These are phyloP conservation scores for Lithosia quadra DNA, from an alignment of 2,888 invertebrate genomes.

Conservation along the genomic window DNA sequence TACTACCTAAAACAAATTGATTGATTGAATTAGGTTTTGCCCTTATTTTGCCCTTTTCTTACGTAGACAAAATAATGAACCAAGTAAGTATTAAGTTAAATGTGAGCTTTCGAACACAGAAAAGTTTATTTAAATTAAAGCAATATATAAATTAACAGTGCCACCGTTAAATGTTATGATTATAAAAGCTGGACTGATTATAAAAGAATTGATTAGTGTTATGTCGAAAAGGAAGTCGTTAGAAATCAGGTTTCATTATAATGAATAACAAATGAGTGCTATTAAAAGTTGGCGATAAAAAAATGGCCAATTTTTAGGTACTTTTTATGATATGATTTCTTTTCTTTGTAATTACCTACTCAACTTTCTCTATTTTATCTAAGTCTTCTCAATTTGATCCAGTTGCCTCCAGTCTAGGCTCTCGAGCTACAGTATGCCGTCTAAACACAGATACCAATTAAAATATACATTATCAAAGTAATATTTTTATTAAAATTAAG, in stretches of 20 bases:
- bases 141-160: too few relatives aligned
- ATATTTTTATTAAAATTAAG: slow-evolving; percentile 41
- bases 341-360: not conserved
- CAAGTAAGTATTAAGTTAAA: too few relatives aligned
- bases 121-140: too few relatives aligned
- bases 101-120: too few relatives aligned
- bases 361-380: not conserved
- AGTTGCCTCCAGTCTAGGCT: not conserved
- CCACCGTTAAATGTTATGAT: too few relatives aligned
- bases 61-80: too few relatives aligned
- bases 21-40: too few relatives aligned
- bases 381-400: not conserved
- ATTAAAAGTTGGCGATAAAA: not conserved
- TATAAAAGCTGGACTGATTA: too few relatives aligned
- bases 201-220: not conserved
- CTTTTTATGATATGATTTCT: not conserved
- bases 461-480: not conserved
- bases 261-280: not conserved
- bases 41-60: too few relatives aligned
- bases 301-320: not conserved
- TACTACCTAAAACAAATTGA: too few relatives aligned
- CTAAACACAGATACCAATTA: not conserved
- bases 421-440: not conserved
- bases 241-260: not conserved
- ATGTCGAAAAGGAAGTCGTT: not conserved